These are phyloP conservation scores for Pissodes strobi DNA, from an alignment of 1,140 invertebrate species.

Conservation along the genomic window DNA sequence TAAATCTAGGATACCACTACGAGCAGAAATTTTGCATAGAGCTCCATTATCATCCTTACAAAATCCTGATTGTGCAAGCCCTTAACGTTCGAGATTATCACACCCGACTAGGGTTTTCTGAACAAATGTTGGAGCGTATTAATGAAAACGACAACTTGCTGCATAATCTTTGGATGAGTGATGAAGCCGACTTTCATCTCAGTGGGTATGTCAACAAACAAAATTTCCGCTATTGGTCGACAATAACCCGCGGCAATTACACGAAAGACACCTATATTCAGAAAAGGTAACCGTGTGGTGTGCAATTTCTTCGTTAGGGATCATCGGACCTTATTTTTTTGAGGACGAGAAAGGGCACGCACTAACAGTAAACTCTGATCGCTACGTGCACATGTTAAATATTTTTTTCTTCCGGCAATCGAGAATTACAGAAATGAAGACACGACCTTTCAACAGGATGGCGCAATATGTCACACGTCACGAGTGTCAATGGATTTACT, in stretches of 20 bases:
- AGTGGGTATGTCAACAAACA: too few relatives aligned
- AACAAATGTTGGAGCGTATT: too few relatives aligned
- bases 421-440: neutral
- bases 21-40: neutral
- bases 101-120: too few relatives aligned
- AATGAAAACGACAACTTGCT: too few relatives aligned
- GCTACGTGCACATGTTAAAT: neutral
- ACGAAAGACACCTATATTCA: neutral
- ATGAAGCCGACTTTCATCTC: too few relatives aligned
- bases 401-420: neutral
- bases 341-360: neutral
- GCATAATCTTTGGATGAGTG: too few relatives aligned
- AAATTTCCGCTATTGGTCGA: too few relatives aligned
- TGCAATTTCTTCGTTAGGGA: neutral
- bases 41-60: neutral
- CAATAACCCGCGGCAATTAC: too few relatives aligned
- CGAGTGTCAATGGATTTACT: neutral
- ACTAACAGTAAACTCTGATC: neutral
- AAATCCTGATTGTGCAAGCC: neutral
- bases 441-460: neutral
- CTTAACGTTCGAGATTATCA: neutral
- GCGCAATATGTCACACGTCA: neutral
- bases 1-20: neutral
- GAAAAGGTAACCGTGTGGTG: neutral
- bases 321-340: neutral